Evolutionary conservation across 2,113 vertebrate genomes (phyloP).

Genomic region (Campylomormyrus tamandua): DNA sequence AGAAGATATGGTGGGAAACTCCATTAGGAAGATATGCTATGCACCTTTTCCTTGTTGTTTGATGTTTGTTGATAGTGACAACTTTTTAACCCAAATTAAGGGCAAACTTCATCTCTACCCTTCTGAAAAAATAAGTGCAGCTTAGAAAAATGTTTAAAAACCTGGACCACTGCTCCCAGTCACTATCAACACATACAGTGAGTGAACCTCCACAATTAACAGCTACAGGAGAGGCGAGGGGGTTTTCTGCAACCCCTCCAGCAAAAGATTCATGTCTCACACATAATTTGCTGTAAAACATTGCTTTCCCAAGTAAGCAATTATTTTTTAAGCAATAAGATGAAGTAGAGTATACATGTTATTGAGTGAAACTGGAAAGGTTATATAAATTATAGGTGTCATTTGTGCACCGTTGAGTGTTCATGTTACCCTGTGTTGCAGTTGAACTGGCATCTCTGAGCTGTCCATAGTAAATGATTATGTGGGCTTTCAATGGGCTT

Average conservation of each 20-base stretch:
- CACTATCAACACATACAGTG: background rate
- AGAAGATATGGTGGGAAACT: background rate
- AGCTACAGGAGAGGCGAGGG: background rate
- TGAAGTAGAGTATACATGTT: background rate
- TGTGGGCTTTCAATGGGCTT: background rate
- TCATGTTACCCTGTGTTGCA: background rate
- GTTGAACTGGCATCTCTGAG: background rate
- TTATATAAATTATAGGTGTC: background rate
- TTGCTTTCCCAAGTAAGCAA: background rate
- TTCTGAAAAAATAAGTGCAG: background rate
- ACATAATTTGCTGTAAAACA: background rate
- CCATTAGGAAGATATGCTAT: background rate
- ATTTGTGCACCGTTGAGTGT: background rate
- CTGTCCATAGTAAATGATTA: background rate
- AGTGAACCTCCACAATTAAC: too few species aligned
- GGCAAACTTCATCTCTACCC: background rate
- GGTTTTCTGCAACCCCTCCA: background rate
- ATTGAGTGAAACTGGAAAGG: background rate
- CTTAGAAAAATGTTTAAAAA: background rate
- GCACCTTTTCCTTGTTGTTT: background rate
- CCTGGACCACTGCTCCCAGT: background rate
- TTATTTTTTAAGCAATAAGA: background rate
- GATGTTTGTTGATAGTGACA: background rate
- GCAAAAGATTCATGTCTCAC: background rate
- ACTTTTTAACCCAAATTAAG: background rate